Evolutionary conservation across 2,888 invertebrate genomes (phyloP).

Genomic region (Tetranychus piercei): DNA sequence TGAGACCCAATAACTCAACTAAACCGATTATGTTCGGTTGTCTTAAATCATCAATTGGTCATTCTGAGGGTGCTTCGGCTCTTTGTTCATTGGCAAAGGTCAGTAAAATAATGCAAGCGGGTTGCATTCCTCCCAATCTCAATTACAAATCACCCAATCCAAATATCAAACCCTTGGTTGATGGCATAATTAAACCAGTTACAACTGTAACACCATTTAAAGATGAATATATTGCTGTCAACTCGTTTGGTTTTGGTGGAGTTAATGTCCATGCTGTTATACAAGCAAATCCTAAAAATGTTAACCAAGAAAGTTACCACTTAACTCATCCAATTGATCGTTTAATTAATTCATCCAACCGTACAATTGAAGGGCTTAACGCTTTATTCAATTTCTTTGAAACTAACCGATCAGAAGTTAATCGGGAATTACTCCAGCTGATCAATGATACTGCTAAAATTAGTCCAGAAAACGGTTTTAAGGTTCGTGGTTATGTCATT

Average conservation of each 20-base stretch:
- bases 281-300: constrained; percentile 9
- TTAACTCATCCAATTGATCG: background rate
- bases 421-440: background rate
- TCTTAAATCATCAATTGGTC: constrained; percentile 40
- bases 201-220: constrained; percentile 30
- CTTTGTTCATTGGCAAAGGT: constrained; percentile 36
- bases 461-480: constrained; percentile 5
- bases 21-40: constrained; percentile 37
- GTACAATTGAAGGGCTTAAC: background rate
- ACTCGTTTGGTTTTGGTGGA: constrained; percentile 13
- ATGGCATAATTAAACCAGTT: constrained; percentile 39
- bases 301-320: background rate
- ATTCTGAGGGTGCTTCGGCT: constrained; percentile 40
- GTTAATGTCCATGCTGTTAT: constrained; percentile 13
- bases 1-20: constrained; percentile 5
- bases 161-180: constrained; percentile 35
- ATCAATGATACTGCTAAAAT: background rate
- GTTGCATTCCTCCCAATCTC: constrained; percentile 36
- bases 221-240: constrained; percentile 8
- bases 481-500: constrained; percentile 3
- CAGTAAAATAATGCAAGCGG: constrained; percentile 36
- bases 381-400: constrained; percentile 1
- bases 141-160: constrained; percentile 38
- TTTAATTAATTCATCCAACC: constrained; percentile 2
- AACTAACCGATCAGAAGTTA: constrained; percentile 4